phyloP scores from a whole-genome alignment of 1,140 invertebrate species.

The Asobara japonica region DNA sequence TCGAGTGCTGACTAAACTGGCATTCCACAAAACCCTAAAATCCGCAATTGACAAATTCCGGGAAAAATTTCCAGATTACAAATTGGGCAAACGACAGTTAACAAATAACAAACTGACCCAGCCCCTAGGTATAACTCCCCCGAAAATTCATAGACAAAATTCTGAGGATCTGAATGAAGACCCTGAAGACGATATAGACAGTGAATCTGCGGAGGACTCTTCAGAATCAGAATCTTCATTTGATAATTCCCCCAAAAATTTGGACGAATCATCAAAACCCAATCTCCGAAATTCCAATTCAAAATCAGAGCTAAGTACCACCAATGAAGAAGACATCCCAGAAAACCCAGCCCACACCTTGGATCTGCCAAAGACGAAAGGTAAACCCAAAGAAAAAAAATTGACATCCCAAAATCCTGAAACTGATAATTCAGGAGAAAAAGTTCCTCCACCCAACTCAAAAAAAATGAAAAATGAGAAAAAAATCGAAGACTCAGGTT shows the following conservation, averaged over 20 bases:
- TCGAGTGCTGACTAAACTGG: constrained; percentile 47
- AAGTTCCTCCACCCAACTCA: no score
- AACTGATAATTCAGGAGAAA: no score
- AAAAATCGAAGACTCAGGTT: background rate
- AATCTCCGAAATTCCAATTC: no score
- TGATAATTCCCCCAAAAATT: constrained; percentile 9
- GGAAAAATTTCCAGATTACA: constrained; percentile 55
- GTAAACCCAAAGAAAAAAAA: no score
- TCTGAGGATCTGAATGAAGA: constrained; percentile 1
- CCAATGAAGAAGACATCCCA: no score
- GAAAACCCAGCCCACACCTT: no score
- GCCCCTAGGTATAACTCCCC: background rate
- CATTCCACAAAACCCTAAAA: constrained; percentile 44
- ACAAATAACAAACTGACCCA: background rate
- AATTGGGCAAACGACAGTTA: constrained; percentile 34
- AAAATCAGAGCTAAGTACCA: no score
- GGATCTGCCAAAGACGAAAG: no score
- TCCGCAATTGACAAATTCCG: constrained; percentile 48
- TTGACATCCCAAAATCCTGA: no score
- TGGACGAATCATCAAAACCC: background rate
- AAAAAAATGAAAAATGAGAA: no score
- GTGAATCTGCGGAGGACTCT: constrained; percentile 12
- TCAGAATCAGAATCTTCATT: constrained; percentile 20
- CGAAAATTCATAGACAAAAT: constrained; percentile 16
- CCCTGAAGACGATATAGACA: constrained; percentile 3